A percentile compares a stretch with the other conserved stretches of the same genome.
Conservation (phyloP, 2,113 vertebrate species). For the Vicugna pacos region DNA sequence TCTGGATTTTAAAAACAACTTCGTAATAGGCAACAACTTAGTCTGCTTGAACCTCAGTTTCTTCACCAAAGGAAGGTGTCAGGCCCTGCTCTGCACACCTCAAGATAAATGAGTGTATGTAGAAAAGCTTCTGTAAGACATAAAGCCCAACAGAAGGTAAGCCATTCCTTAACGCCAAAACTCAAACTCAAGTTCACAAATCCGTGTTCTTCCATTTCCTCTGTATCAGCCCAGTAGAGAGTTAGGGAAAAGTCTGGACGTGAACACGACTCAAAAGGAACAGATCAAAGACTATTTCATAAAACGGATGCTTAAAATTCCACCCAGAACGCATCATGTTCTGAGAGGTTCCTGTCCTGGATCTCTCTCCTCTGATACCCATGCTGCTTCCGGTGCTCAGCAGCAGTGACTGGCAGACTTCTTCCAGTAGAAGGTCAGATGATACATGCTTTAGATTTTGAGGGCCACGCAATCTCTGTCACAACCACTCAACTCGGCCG, state of each 20-base stretch:
- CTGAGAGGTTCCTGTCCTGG: background rate
- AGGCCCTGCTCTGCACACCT: background rate
- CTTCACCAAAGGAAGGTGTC: background rate
- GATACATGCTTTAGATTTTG: background rate
- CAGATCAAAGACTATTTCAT: background rate
- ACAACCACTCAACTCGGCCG: background rate
- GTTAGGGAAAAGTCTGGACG: background rate
- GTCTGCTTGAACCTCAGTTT: background rate
- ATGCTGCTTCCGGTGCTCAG: background rate
- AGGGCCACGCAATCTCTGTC: background rate
- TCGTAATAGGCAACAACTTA: background rate
- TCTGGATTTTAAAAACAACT: background rate
- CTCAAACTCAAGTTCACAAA: background rate
- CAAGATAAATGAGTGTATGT: background rate
- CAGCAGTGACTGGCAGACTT: background rate
- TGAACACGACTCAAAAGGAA: background rate
- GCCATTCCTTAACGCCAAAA: background rate
- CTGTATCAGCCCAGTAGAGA: background rate
- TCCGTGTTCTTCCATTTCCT: background rate
- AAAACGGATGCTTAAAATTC: constrained; percentile 22
- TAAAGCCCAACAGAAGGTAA: background rate
- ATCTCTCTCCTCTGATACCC: background rate
- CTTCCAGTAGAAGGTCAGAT: background rate
- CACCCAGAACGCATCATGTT: background rate
- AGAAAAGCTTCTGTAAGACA: background rate